A percentile compares a stretch with the other conserved stretches of the same genome.
Conservation (phyloP, 1,140 invertebrate genomes). For the Mizuhopecten yessoensis region DNA sequence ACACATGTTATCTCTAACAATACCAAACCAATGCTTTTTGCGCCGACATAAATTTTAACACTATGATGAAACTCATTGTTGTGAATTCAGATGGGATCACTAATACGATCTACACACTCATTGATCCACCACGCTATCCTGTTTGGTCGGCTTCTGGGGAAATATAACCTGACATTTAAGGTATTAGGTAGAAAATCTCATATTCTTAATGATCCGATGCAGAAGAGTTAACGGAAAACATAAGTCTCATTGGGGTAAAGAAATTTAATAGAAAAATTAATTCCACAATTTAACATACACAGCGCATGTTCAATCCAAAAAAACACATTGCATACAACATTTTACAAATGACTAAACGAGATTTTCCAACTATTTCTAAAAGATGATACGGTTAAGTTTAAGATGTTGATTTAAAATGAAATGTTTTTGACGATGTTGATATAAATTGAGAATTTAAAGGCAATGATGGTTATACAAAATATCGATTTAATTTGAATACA, state of each 20-base stretch:
- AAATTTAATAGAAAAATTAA: conserved; percentile 20
- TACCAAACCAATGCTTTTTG: background rate
- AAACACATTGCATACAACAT: background rate
- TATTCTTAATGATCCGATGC: background rate
- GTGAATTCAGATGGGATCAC: background rate
- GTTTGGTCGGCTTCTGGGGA: background rate
- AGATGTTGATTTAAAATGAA: background rate
- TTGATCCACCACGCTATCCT: background rate
- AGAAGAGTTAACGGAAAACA: background rate
- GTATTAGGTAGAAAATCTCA: conserved; percentile 26
- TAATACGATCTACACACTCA: background rate
- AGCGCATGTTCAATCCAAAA: background rate
- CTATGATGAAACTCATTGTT: no score
- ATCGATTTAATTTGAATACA: no score
- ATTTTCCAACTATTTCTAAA: background rate
- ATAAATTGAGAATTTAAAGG: no score
- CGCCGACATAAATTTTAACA: background rate
- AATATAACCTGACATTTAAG: background rate
- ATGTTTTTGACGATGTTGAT: background rate
- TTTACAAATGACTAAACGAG: background rate
- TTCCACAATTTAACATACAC: background rate
- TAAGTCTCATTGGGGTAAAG: background rate
- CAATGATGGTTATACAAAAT: no score
- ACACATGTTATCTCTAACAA: background rate
- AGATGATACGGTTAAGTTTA: background rate